Evolutionary conservation across 2,888 invertebrate genomes (phyloP).

Genomic region (Drosophila siamana): DNA sequence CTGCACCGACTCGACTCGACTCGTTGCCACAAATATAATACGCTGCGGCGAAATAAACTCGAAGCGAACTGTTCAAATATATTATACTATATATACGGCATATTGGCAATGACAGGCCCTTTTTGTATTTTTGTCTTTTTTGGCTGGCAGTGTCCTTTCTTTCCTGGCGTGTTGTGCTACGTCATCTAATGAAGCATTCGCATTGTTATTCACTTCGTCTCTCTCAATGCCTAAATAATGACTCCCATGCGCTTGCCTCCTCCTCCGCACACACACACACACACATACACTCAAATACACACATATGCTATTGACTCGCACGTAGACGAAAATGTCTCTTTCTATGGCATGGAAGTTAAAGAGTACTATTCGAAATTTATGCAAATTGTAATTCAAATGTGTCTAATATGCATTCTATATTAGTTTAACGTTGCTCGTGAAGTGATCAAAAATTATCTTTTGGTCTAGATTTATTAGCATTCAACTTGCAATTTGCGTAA

Average conservation of each 20-base stretch:
- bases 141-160: conserved; percentile 18
- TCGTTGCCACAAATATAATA: conserved; percentile 24
- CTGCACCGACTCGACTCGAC: conserved; percentile 29
- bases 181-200: conserved; percentile 77
- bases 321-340: conserved; percentile 34
- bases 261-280: background rate
- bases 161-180: conserved; percentile 45
- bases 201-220: conserved; percentile 55
- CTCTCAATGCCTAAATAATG: conserved; percentile 59
- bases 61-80: conserved; percentile 14
- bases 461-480: background rate
- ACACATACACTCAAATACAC: background rate
- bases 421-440: background rate
- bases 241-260: conserved; percentile 34
- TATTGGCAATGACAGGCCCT: conserved; percentile 55
- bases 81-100: conserved; percentile 10
- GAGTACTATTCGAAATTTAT: conserved; percentile 3
- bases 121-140: conserved; percentile 29
- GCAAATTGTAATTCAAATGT: background rate
- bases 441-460: background rate
- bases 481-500: background rate
- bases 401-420: background rate
- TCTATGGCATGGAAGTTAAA: background rate
- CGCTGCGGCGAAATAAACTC: conserved; percentile 30
- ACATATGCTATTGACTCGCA: conserved; percentile 17